Evolutionary conservation across 2,797 vertebrate species (phyloP), one percentile per base, ranked within the genome.

Genomic region (Iguana delicatissima): DNA sequence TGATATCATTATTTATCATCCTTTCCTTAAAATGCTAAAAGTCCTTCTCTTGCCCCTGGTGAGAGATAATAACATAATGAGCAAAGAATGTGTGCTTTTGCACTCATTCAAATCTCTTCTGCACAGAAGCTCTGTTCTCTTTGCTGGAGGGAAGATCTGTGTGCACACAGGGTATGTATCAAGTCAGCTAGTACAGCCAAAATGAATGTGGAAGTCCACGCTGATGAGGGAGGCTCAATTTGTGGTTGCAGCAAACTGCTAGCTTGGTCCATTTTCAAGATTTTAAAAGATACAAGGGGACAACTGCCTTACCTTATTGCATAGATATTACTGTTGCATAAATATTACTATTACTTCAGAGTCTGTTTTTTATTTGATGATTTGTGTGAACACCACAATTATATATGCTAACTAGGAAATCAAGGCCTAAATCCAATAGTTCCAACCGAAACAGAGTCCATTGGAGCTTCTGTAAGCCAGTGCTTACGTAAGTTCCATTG

Each of bases 361-460:
- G 42, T 84, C 72, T 69, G n/a, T 80, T 72, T 50, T 93, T 76
- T 4, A 38, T 89, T 89, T 89, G 0, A 0, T 46, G 50, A 82
- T n/a, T 9, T 29, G 42, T 46, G 67, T 50, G 87, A 93, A 91
- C 85, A 93, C 90, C 50, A 89, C 42, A 22, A 64, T 72, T 90
- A 46, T 8, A 74, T 18, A 20, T 42, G 89, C 6, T 29, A 72
- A 90, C 86, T 84, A 84, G 38, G 72, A n/a, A 13, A 32, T 22
- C 62, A 24, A 64, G 22, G 62, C 62, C 62, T 64, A 64, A 64
- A 52, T 52, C 59, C 16, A 59, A 18, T 59, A 59, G 16, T 59
- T 59, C 57, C 57, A 59, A 18, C 57, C 59, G 22, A 22, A 62
- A 12, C 67, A 69, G 6, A 69, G 29, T 32, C 2, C 29, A 69